These are phyloP conservation scores for Caenorhabditis angaria DNA, from an alignment of 2,888 invertebrate genomes.

Conservation along the genomic window DNA sequence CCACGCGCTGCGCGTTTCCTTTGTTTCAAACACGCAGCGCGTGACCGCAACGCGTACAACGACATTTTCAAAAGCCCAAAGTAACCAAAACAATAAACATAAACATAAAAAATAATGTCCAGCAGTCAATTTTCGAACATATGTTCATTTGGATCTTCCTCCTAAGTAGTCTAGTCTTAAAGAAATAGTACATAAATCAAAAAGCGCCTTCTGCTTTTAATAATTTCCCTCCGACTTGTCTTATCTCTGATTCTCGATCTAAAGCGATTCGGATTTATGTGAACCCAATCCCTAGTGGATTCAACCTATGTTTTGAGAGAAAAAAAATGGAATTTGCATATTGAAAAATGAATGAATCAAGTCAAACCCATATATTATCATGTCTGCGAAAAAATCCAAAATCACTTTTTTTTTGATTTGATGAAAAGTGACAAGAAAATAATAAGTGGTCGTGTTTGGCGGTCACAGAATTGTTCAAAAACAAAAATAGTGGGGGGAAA, in stretches of 20 bases:
- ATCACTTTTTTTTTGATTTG: not conserved
- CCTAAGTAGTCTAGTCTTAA: no score
- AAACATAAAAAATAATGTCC: not conserved
- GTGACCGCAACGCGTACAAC: no score
- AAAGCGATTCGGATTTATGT: not conserved
- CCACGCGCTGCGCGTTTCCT: no score
- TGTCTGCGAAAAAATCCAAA: not conserved
- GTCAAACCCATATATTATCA: not conserved
- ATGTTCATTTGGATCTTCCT: not conserved
- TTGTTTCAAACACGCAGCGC: no score
- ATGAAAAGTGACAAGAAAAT: not conserved
- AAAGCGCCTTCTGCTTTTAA: not conserved
- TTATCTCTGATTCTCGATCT: not conserved
- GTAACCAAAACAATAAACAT: no score
- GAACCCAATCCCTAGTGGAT: not conserved
- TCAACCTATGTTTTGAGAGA: not conserved
- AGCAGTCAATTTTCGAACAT: not conserved
- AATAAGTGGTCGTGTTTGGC: constrained; percentile 2
- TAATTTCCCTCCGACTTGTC: not conserved
- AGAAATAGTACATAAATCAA: not conserved
- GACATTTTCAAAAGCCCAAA: no score
- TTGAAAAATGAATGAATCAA: not conserved
- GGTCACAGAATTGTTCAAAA: not conserved
- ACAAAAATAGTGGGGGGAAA: not conserved
- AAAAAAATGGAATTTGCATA: not conserved